Percentiles rank a stretch among this genome's conserved stretches.
Conservation (phyloP, 2,888 invertebrate genomes). For the Drosophila setosimentum region DNA sequence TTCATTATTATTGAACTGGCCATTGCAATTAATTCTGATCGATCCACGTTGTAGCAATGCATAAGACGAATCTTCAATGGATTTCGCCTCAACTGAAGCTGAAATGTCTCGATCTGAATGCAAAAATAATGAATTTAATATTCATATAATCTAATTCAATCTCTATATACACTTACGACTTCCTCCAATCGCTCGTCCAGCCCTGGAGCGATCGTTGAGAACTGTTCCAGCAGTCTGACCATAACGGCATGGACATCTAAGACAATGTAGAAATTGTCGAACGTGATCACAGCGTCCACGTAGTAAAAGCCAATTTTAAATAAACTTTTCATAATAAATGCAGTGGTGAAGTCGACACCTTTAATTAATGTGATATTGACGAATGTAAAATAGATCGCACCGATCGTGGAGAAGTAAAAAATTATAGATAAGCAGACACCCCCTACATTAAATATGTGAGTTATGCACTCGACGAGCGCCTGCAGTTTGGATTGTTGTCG, state of each 20-base stretch:
- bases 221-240: conserved; percentile 5
- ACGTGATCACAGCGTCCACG: not conserved
- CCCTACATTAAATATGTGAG: conserved; percentile 30
- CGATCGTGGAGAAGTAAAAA: conserved; percentile 34
- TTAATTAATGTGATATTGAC: conserved; percentile 3
- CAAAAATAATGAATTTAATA: not conserved
- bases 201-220: conserved; percentile 6
- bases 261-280: conserved; percentile 2
- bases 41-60: conserved; percentile 47
- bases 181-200: conserved; percentile 10
- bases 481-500: conserved; percentile 31
- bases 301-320: not conserved
- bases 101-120: conserved; percentile 52
- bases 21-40: conserved; percentile 30
- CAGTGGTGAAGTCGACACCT: not conserved
- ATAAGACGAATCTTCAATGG: conserved; percentile 28
- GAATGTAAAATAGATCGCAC: conserved; percentile 48
- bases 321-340: not conserved
- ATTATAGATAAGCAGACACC: conserved; percentile 27
- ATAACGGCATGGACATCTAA: conserved; percentile 2
- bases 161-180: conserved; percentile 3
- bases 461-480: not conserved
- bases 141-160: not conserved
- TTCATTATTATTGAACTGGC: conserved; percentile 56
- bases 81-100: conserved; percentile 50